Conservation (phyloP, 1,140 invertebrate species). For the Lasioglossum baleicum region DNA sequence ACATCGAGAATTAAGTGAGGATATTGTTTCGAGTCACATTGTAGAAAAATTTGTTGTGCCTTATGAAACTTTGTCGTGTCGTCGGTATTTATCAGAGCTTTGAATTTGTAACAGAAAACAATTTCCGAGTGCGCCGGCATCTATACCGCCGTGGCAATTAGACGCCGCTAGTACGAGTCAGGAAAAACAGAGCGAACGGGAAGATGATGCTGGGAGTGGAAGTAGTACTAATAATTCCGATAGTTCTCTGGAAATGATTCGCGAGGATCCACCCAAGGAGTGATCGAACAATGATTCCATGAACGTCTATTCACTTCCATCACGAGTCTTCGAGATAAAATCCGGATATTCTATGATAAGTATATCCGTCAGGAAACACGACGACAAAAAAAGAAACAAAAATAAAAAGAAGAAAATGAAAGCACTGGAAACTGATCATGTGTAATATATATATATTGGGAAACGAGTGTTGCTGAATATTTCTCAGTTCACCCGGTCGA, state of each 20-base stretch:
- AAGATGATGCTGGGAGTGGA: slow-evolving; percentile 78
- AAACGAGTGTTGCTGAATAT: not conserved
- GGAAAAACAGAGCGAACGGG: slow-evolving; percentile 73
- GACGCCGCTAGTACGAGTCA: slow-evolving; percentile 69
- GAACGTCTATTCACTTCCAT: slow-evolving; percentile 37
- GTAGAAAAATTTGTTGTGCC: slow-evolving; percentile 11
- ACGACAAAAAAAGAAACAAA: too few relatives aligned
- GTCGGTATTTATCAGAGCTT: slow-evolving; percentile 38
- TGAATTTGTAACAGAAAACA: slow-evolving; percentile 82
- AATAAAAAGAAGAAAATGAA: not conserved
- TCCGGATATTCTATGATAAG: slow-evolving; percentile 26
- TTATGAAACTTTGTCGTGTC: not conserved
- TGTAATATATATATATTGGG: slow-evolving; percentile 21
- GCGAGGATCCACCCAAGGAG: slow-evolving; percentile 77
- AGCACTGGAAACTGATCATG: slow-evolving; percentile 19
- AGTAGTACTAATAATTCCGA: slow-evolving; percentile 79
- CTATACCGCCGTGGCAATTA: slow-evolving; percentile 89
- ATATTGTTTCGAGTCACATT: slow-evolving; percentile 1
- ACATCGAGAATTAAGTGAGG: not conserved
- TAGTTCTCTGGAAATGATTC: slow-evolving; percentile 79
- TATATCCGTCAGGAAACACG: not conserved
- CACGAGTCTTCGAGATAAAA: slow-evolving; percentile 46
- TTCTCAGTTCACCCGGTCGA: not conserved
- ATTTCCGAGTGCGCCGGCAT: slow-evolving; percentile 86
- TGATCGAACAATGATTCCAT: slow-evolving; percentile 54